Conservation (phyloP, 2,113 vertebrate species). For the Cryptomyrus ogoouensis region DNA sequence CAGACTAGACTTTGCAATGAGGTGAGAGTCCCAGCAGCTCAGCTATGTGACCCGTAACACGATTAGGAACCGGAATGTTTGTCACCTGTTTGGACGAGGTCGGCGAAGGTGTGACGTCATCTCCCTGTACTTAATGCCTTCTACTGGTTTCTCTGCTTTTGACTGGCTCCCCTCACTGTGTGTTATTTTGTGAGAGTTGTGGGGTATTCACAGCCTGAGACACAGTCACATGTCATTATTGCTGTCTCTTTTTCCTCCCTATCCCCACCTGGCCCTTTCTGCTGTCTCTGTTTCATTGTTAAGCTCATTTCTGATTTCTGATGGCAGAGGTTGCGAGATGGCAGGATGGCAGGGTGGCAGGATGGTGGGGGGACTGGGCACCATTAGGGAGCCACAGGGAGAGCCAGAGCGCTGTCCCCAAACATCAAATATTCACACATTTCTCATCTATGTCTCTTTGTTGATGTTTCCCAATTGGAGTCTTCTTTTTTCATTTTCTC, state of each 20-base stretch:
- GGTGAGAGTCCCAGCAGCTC: not conserved
- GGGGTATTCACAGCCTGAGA: not conserved
- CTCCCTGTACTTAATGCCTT: not conserved
- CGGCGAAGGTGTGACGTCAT: not conserved
- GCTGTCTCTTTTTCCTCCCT: not conserved
- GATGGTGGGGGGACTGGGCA: not conserved
- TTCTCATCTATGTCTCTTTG: slow-evolving; percentile 54
- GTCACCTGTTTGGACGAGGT: not conserved
- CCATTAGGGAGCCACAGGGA: slow-evolving; percentile 58
- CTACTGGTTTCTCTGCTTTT: not conserved
- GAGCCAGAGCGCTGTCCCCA: slow-evolving; percentile 30
- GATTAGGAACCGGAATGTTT: not conserved
- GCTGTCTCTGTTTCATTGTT: slow-evolving; percentile 21
- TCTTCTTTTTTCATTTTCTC: slow-evolving; percentile 38
- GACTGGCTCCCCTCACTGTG: not conserved
- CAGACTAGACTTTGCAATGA: not conserved
- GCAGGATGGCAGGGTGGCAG: slow-evolving; percentile 17
- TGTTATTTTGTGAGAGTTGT: not conserved
- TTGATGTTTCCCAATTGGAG: slow-evolving; percentile 60
- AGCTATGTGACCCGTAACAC: not conserved
- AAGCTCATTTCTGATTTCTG: slow-evolving; percentile 8
- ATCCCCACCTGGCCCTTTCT: slow-evolving; percentile 4
- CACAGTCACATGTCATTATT: not conserved
- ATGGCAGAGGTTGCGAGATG: slow-evolving; percentile 22
- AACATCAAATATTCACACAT: slow-evolving; percentile 72